Conservation (phyloP, 2,113 vertebrate genomes). For the Suncus etruscus region DNA sequence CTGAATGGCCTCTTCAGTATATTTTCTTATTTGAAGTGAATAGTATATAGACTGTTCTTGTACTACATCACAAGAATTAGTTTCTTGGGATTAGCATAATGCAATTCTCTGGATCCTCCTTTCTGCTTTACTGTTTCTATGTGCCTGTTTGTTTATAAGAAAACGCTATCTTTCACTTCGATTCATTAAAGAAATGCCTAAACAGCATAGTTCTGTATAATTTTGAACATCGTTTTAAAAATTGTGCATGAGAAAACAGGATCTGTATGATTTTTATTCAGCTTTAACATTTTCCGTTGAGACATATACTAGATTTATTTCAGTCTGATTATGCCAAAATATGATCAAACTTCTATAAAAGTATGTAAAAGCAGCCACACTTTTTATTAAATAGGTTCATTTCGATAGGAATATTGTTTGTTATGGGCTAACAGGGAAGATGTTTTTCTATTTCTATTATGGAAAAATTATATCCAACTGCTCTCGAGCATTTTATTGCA, state of each 20-base stretch:
- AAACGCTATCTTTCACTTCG: conserved; percentile 86
- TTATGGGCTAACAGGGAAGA: conserved; percentile 81
- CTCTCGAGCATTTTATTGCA: conserved; percentile 74
- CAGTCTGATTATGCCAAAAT: conserved; percentile 84
- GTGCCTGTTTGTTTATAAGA: conserved; percentile 87
- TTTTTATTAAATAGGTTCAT: conserved; percentile 84
- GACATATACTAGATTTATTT: conserved; percentile 86
- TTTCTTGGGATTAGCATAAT: conserved; percentile 89
- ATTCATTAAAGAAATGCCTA: conserved; percentile 88
- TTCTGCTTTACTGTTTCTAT: conserved; percentile 85
- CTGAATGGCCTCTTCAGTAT: conserved; percentile 83
- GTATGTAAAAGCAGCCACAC: conserved; percentile 79
- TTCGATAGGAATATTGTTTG: conserved; percentile 86
- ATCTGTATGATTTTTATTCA: conserved; percentile 83
- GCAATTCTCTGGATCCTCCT: conserved; percentile 85
- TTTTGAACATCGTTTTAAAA: conserved; percentile 85
- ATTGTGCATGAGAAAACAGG: conserved; percentile 79
- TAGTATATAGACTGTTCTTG: conserved; percentile 65
- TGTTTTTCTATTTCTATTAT: conserved; percentile 79
- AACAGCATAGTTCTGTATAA: conserved; percentile 85
- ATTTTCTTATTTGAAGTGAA: conserved; percentile 85
- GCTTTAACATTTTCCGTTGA: conserved; percentile 83
- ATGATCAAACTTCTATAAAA: conserved; percentile 83
- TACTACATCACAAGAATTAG: conserved; percentile 88
- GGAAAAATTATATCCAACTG: conserved; percentile 81